A percentile compares a stretch with the other conserved stretches of the same genome.
Conservation (phyloP, 2,113 vertebrate species). For the Pao palembangensis region DNA sequence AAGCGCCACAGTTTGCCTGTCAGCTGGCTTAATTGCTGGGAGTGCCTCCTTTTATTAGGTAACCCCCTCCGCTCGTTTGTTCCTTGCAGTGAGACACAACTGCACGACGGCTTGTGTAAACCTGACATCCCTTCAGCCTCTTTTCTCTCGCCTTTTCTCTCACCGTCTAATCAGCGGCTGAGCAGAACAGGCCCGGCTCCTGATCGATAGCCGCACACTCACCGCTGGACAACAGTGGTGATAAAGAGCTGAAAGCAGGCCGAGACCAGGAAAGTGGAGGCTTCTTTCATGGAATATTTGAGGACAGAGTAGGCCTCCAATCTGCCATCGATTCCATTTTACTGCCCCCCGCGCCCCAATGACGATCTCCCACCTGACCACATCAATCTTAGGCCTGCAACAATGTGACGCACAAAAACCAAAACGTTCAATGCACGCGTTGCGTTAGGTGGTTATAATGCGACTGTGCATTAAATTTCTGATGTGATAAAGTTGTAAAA, state of each 20-base stretch:
- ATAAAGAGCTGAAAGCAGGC: slow-evolving; percentile 64
- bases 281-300: slow-evolving; percentile 16
- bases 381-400: background rate
- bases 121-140: slow-evolving; percentile 46
- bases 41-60: slow-evolving; percentile 77
- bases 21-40: slow-evolving; percentile 78
- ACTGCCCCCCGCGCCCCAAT: too few species aligned
- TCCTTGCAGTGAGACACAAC: slow-evolving; percentile 55
- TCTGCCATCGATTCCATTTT: too few species aligned
- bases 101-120: slow-evolving; percentile 64
- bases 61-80: slow-evolving; percentile 65
- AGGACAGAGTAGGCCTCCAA: slow-evolving; percentile 3
- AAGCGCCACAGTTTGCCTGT: slow-evolving; percentile 70
- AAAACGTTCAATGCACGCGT: too few species aligned
- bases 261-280: slow-evolving; percentile 15
- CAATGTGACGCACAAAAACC: background rate
- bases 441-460: too few species aligned
- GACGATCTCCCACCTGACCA: background rate
- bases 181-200: slow-evolving; percentile 41
- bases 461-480: too few species aligned
- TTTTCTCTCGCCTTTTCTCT: slow-evolving; percentile 33
- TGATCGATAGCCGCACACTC: slow-evolving; percentile 60
- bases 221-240: slow-evolving; percentile 48
- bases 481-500: too few species aligned
- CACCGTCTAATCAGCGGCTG: slow-evolving; percentile 45